phyloP scores from a whole-genome alignment of 2,888 invertebrate genomes.

The Tenodera sinensis region DNA sequence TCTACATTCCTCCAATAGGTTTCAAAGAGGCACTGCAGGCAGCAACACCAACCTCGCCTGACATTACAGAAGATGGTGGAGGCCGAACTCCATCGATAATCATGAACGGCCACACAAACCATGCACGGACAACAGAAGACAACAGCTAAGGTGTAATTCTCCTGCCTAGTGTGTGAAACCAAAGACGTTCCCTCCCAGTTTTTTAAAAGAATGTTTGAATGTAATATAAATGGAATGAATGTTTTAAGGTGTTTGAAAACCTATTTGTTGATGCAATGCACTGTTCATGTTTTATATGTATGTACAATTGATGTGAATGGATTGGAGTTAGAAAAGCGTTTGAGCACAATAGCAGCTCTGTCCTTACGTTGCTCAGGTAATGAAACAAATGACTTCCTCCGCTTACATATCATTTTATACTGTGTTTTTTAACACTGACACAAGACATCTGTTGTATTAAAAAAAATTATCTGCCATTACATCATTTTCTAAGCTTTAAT shows the following conservation, averaged over 20 bases:
- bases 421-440: not conserved
- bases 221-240: not conserved
- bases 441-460: not conserved
- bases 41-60: constrained; percentile 20
- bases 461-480: not conserved
- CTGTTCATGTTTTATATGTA: not conserved
- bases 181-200: not conserved
- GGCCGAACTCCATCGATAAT: not conserved
- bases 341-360: not conserved
- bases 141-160: not conserved
- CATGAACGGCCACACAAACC: constrained; percentile 21
- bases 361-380: not conserved
- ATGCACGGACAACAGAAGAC: not conserved
- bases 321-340: not conserved
- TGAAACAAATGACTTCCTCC: not conserved
- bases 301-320: not conserved
- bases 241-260: not conserved
- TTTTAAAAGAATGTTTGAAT: not conserved
- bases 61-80: not conserved
- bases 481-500: not conserved
- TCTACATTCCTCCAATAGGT: constrained; percentile 47
- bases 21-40: constrained; percentile 16
- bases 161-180: not conserved
- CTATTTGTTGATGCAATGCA: not conserved
- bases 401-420: not conserved